These are phyloP conservation scores for Pterobdella sp. DNA, from an alignment of 2,888 invertebrate species.

Conservation along the genomic window DNA sequence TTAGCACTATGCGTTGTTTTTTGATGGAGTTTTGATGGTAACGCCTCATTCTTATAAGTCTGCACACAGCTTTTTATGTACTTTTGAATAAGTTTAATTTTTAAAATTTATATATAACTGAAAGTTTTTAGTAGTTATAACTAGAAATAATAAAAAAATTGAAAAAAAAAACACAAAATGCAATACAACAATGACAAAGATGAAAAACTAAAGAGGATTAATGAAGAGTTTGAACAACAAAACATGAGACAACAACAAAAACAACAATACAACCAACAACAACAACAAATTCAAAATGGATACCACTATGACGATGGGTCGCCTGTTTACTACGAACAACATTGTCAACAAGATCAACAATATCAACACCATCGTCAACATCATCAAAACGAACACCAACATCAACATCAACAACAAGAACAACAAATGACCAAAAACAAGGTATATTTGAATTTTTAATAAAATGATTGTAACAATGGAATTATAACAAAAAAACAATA, in stretches of 20 bases:
- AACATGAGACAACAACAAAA: background rate
- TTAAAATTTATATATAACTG: too few relatives aligned
- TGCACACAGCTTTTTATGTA: too few relatives aligned
- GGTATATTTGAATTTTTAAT: too few relatives aligned
- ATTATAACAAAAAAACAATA: too few relatives aligned
- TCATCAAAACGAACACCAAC: background rate
- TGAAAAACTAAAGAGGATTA: background rate
- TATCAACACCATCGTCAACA: constrained; percentile 4
- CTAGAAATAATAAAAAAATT: background rate
- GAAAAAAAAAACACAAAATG: background rate
- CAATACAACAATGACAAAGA: background rate
- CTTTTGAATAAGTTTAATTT: too few relatives aligned
- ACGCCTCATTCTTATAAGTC: too few relatives aligned
- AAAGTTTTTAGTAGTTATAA: background rate
- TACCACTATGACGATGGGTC: background rate
- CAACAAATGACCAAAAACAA: too few relatives aligned
- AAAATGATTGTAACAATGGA: too few relatives aligned
- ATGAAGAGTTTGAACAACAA: constrained; percentile 12
- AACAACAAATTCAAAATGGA: constrained; percentile 2
- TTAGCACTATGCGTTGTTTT: too few relatives aligned
- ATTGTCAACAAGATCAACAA: background rate
- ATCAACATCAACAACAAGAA: background rate
- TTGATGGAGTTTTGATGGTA: too few relatives aligned
- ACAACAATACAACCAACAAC: background rate
- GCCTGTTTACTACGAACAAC: background rate